phyloP scores from a whole-genome alignment of 2,113 vertebrate species.

The Bubalus kerabau region DNA sequence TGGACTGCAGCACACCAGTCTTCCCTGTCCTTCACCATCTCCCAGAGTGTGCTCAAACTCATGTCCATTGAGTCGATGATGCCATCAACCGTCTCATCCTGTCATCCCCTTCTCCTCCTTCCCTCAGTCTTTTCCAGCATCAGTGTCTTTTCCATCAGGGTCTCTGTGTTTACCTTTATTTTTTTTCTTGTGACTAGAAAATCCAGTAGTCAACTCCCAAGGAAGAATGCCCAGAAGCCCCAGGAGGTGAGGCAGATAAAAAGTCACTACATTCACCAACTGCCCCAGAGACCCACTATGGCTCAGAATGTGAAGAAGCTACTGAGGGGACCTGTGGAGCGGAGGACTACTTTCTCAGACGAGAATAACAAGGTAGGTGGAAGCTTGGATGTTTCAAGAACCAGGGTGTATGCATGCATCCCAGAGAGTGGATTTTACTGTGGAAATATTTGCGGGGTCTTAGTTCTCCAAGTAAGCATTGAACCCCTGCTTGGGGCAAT shows the following conservation, averaged over 20 bases:
- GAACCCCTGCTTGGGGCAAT: background rate
- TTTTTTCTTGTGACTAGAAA: background rate
- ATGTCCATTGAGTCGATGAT: background rate
- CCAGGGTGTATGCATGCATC: too few relatives aligned
- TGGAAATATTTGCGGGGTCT: too few relatives aligned
- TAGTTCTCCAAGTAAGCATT: background rate
- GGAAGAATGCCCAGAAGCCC: background rate
- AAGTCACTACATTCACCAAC: fast-evolving
- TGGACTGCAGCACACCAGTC: background rate
- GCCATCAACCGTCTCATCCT: background rate
- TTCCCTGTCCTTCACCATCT: background rate
- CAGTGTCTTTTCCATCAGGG: background rate
- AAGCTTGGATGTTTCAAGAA: background rate
- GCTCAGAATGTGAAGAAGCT: background rate
- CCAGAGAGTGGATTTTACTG: background rate
- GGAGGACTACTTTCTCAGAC: fast-evolving
- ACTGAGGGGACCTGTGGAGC: fast-evolving
- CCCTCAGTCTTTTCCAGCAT: background rate
- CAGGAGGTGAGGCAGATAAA: too few relatives aligned
- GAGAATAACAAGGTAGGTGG: background rate
- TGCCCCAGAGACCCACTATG: fast-evolving
- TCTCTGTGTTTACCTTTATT: background rate
- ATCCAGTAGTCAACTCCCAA: too few relatives aligned
- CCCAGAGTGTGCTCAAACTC: background rate
- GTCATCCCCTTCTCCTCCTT: background rate